Percentiles rank a stretch among this genome's conserved stretches.
Conservation (phyloP, 2,113 vertebrate species). For the Ia io region DNA sequence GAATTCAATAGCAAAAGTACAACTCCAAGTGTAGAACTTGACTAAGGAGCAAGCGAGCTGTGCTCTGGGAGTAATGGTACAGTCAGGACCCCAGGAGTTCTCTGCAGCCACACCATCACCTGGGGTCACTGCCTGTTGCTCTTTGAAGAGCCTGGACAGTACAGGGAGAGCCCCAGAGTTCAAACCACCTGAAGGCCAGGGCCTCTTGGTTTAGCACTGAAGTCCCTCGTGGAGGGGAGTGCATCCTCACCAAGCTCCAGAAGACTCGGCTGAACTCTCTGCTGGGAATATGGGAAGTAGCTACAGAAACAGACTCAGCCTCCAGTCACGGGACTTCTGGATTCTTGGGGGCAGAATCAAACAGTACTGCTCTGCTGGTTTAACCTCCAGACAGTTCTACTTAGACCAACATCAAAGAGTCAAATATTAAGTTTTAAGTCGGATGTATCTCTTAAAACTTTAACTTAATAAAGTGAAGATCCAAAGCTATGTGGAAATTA, state of each 20-base stretch:
- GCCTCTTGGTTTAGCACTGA: too few relatives aligned
- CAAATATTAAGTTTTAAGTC: background rate
- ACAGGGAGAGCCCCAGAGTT: background rate
- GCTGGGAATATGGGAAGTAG: rapidly evolving
- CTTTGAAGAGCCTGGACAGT: background rate
- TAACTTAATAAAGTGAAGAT: background rate
- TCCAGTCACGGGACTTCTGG: background rate
- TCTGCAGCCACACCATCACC: rapidly evolving
- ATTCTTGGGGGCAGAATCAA: background rate
- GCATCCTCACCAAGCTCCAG: background rate
- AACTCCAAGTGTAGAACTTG: background rate
- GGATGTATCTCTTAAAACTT: background rate
- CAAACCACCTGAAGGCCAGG: background rate
- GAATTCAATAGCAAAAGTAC: background rate
- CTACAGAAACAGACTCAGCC: background rate
- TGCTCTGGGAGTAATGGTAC: background rate
- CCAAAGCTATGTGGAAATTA: background rate
- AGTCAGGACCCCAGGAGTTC: background rate
- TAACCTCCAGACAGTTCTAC: background rate
- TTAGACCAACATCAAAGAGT: background rate
- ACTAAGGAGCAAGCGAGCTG: background rate
- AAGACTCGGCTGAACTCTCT: background rate
- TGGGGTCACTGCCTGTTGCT: background rate
- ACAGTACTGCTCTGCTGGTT: background rate
- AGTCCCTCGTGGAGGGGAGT: rapidly evolving